Percentiles rank a stretch among this genome's conserved stretches.
These are phyloP conservation scores for Drosophila asahinai DNA, from an alignment of 1,140 invertebrate genomes.

Conservation along the genomic window DNA sequence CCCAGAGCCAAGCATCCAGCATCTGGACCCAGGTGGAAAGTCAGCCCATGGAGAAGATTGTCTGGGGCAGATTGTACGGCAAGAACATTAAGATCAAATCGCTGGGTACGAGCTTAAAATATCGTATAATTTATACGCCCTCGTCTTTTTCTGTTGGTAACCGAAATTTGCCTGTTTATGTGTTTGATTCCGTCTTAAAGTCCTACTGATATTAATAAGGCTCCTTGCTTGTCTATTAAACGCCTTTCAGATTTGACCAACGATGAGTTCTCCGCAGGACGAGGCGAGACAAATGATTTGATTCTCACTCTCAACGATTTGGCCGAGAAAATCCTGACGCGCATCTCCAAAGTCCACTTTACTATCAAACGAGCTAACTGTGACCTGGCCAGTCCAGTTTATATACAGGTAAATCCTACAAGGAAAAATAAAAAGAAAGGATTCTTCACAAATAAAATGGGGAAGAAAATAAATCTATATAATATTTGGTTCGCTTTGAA, in stretches of 20 bases:
- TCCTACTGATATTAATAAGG: not conserved
- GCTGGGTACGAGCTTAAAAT: conserved; percentile 75
- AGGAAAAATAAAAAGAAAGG: not conserved
- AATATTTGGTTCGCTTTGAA: too few relatives aligned
- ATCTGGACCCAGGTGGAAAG: conserved; percentile 81
- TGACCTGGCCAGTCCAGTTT: conserved; percentile 79
- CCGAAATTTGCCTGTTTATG: conserved; percentile 40
- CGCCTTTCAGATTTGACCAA: conserved; percentile 71
- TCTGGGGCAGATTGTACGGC: conserved; percentile 81
- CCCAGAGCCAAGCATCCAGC: conserved; percentile 78
- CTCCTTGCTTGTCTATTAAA: not conserved
- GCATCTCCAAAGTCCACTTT: conserved; percentile 83
- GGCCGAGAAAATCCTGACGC: conserved; percentile 78
- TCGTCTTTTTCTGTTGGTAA: conserved; percentile 80
- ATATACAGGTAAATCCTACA: conserved; percentile 69
- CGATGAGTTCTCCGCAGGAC: conserved; percentile 76
- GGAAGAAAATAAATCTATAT: not conserved
- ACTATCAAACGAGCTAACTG: conserved; percentile 71
- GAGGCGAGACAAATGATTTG: conserved; percentile 77
- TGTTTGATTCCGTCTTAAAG: conserved; percentile 7
- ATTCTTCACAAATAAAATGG: not conserved
- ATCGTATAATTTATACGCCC: conserved; percentile 78
- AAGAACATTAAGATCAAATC: conserved; percentile 84
- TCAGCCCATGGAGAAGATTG: conserved; percentile 79
- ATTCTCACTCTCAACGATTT: conserved; percentile 75